phyloP scores from a whole-genome alignment of 2,113 vertebrate species.

The Triplophysa tibetana region DNA sequence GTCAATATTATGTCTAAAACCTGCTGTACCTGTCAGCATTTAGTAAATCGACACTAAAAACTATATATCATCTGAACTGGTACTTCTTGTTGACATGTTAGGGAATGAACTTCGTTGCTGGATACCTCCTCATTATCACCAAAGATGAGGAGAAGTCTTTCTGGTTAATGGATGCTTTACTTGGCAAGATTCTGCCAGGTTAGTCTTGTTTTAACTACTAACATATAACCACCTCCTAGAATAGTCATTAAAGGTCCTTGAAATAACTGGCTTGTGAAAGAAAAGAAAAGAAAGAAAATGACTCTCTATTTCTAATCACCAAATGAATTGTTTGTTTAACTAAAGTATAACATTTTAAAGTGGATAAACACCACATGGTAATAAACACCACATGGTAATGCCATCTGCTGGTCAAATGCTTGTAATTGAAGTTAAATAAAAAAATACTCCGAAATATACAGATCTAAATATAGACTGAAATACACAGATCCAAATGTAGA shows the following conservation, averaged over 20 bases:
- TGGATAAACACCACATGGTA: no score
- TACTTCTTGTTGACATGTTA: constrained; percentile 51
- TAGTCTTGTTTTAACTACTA: constrained; percentile 45
- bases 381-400: no score
- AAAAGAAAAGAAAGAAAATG: not conserved
- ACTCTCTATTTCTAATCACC: not conserved
- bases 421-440: no score
- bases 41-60: not conserved
- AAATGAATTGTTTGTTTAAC: no score
- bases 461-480: no score
- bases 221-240: not conserved
- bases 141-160: constrained; percentile 93
- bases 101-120: constrained; percentile 96
- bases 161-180: constrained; percentile 90
- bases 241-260: no score
- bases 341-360: no score
- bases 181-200: constrained; percentile 91
- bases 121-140: constrained; percentile 90
- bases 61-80: not conserved
- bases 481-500: no score
- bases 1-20: constrained; percentile 36
- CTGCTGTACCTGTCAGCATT: constrained; percentile 16
- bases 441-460: no score
- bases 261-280: no score
- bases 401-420: no score